These are phyloP conservation scores for Oceanites oceanicus DNA, from an alignment of 2,113 vertebrate genomes.

Conservation along the genomic window DNA sequence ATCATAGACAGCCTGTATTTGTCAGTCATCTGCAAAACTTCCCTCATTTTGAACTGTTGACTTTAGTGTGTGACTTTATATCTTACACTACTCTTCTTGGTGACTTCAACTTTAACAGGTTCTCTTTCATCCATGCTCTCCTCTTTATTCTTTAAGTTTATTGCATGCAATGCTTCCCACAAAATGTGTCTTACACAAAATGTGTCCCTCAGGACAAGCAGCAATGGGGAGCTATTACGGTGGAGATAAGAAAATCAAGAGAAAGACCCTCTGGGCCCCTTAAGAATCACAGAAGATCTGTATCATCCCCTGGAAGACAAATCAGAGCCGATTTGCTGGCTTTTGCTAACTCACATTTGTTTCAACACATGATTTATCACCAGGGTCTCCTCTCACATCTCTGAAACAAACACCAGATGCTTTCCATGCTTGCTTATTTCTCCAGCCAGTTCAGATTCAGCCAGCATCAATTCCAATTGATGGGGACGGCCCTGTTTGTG, in stretches of 20 bases:
- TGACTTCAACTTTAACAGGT: background rate
- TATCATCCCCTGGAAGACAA: background rate
- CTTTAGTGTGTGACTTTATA: background rate
- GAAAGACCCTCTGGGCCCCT: background rate
- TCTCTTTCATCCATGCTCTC: background rate
- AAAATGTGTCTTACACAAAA: background rate
- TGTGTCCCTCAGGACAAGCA: background rate
- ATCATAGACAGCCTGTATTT: background rate
- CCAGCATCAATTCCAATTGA: background rate
- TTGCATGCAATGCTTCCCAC: background rate
- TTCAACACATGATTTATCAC: conserved; percentile 46
- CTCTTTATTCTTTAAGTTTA: background rate
- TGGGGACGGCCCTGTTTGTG: conserved; percentile 5
- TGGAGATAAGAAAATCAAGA: background rate
- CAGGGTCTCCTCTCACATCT: background rate
- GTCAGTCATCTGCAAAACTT: background rate
- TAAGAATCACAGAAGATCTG: background rate
- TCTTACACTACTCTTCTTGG: background rate
- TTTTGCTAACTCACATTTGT: conserved; percentile 32
- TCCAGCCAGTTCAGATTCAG: conserved; percentile 24
- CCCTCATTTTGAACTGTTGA: background rate
- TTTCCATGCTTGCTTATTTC: background rate
- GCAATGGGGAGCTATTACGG: background rate
- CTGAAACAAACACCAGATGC: background rate
- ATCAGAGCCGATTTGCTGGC: background rate